These are phyloP conservation scores for Trichomycterus rosablanca DNA, from an alignment of 2,113 vertebrate genomes.

Conservation along the genomic window DNA sequence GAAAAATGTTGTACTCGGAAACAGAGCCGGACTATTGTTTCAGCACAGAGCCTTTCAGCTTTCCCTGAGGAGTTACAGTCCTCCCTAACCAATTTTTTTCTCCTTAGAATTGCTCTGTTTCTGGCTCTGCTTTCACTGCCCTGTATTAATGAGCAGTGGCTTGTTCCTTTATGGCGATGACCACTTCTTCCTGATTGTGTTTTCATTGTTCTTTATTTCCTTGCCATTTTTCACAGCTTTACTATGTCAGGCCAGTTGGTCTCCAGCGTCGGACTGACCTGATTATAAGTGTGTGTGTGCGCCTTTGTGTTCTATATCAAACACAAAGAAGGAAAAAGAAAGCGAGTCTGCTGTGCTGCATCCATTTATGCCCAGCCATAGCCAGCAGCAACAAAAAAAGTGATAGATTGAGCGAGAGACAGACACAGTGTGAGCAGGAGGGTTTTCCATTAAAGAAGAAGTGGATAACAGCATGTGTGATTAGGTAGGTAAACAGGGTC, in stretches of 20 bases:
- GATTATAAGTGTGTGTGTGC: conserved; percentile 29
- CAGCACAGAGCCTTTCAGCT: conserved; percentile 14
- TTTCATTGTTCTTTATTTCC: conserved; percentile 47
- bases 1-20: conserved; percentile 5
- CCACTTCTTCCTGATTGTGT: conserved; percentile 39
- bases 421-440: conserved; percentile 16
- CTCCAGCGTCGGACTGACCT: conserved; percentile 44
- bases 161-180: conserved; percentile 34
- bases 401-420: conserved; percentile 14
- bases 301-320: conserved; percentile 11
- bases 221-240: conserved; percentile 45
- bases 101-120: conserved; percentile 26
- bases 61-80: conserved; percentile 29
- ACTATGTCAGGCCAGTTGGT: conserved; percentile 29
- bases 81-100: conserved; percentile 1
- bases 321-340: conserved; percentile 8
- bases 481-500: conserved; percentile 37
- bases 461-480: conserved; percentile 44
- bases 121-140: conserved; percentile 21
- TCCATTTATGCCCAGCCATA: conserved; percentile 30
- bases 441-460: conserved; percentile 41
- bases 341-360: conserved; percentile 16
- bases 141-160: conserved; percentile 41
- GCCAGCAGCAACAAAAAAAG: conserved; percentile 17
- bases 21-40: conserved; percentile 29